Evolutionary conservation across 2,888 invertebrate genomes (phyloP).

Genomic region (Drosophila rellima): DNA sequence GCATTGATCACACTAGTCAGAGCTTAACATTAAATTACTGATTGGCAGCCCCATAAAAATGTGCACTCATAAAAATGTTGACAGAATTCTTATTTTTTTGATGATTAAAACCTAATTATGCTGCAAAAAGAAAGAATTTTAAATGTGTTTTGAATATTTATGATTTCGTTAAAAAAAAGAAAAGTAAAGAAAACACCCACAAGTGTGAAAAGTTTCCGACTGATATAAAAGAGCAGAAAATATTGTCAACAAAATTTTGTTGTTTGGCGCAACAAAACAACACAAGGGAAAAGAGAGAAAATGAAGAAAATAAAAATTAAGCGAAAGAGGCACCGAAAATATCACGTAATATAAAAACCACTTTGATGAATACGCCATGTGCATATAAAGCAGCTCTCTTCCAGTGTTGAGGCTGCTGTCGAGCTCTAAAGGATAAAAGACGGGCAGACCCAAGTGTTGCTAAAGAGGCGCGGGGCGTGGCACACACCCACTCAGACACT

Average conservation of each 20-base stretch:
- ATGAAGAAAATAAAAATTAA: constrained; percentile 42
- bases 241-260: constrained; percentile 75
- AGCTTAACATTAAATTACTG: constrained; percentile 37
- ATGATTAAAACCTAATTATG: constrained; percentile 80
- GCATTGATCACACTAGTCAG: constrained; percentile 61
- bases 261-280: constrained; percentile 51
- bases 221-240: constrained; percentile 53
- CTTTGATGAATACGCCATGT: constrained; percentile 82
- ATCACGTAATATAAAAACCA: constrained; percentile 83
- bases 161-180: constrained; percentile 51
- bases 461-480: constrained; percentile 55
- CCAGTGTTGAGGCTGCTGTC: constrained; percentile 38
- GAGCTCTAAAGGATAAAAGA: constrained; percentile 44
- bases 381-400: constrained; percentile 76
- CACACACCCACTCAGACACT: constrained; percentile 29
- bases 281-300: constrained; percentile 14
- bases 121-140: constrained; percentile 64
- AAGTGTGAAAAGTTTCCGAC: constrained; percentile 59
- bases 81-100: constrained; percentile 38
- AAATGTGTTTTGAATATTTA: constrained; percentile 82
- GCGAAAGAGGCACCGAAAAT: constrained; percentile 73
- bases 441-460: constrained; percentile 51
- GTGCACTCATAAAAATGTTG: constrained; percentile 34
- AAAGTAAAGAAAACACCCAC: constrained; percentile 25
- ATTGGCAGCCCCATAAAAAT: constrained; percentile 52